A percentile compares a stretch with the other conserved stretches of the same genome.
These are phyloP conservation scores for Macropis europaea DNA, from an alignment of 2,888 invertebrate species.

Conservation along the genomic window DNA sequence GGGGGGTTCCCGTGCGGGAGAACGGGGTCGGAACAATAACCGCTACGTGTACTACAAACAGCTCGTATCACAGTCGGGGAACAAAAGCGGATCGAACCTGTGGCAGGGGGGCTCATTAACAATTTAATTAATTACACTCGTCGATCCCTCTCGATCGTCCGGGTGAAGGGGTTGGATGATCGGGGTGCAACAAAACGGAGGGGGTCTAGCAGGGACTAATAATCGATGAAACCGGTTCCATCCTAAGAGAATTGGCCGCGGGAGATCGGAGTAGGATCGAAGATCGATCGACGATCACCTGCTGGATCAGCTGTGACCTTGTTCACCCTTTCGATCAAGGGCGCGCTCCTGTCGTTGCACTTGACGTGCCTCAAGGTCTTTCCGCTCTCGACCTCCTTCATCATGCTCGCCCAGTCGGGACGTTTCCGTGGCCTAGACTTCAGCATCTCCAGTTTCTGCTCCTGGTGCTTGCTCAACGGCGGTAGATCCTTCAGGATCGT, in stretches of 20 bases:
- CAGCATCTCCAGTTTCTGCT: constrained; percentile 86
- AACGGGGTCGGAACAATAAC: constrained; percentile 28
- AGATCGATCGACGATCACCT: constrained; percentile 67
- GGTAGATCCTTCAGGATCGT: constrained; percentile 81
- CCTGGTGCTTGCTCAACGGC: constrained; percentile 83
- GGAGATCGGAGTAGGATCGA: constrained; percentile 35
- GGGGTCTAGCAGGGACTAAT: constrained; percentile 6
- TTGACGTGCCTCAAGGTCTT: constrained; percentile 89
- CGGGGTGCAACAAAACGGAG: constrained; percentile 7
- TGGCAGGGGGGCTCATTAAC: constrained; percentile 22
- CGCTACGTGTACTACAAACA: constrained; percentile 39
- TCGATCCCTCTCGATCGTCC: constrained; percentile 5
- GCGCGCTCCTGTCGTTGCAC: constrained; percentile 88
- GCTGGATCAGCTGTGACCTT: constrained; percentile 75
- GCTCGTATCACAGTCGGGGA: constrained; percentile 13
- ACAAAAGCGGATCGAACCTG: constrained; percentile 32
- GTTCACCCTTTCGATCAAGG: constrained; percentile 77
- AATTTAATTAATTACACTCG: constrained; percentile 31
- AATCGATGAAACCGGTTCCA: constrained; percentile 16
- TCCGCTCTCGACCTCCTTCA: constrained; percentile 94
- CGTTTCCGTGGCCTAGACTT: constrained; percentile 88
- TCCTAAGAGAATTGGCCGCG: constrained; percentile 15
- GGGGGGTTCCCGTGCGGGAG: background rate
- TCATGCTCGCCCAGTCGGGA: constrained; percentile 94
- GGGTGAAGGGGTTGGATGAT: background rate